Conservation (phyloP, 2,888 invertebrate genomes). For the Drosophila neutralis region DNA sequence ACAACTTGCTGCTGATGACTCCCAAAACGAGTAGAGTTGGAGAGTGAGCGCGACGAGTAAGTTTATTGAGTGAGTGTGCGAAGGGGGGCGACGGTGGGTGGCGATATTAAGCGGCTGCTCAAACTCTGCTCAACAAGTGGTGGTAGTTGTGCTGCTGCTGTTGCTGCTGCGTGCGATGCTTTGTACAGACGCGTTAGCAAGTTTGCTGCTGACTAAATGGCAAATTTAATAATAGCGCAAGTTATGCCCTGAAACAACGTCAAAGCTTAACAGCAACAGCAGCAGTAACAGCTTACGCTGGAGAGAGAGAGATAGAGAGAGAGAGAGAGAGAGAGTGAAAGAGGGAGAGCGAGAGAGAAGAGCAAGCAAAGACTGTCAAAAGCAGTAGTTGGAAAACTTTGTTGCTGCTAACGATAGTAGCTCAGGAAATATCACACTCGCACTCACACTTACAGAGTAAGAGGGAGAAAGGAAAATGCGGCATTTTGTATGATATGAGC, state of each 20-base stretch:
- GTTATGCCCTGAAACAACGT: constrained; percentile 43
- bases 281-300: constrained; percentile 15
- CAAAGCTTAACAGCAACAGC: constrained; percentile 35
- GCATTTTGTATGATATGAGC: constrained; percentile 55
- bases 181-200: constrained; percentile 79
- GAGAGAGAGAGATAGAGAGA: not conserved
- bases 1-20: constrained; percentile 33
- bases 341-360: constrained; percentile 10
- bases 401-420: constrained; percentile 49
- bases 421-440: constrained; percentile 52
- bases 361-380: constrained; percentile 48
- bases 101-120: constrained; percentile 22
- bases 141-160: not conserved
- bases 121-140: constrained; percentile 7
- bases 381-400: constrained; percentile 27
- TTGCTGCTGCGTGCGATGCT: constrained; percentile 40
- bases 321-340: constrained; percentile 2
- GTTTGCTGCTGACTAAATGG: constrained; percentile 81
- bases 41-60: constrained; percentile 9
- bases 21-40: constrained; percentile 10
- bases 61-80: constrained; percentile 23
- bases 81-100: constrained; percentile 8
- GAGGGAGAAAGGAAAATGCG: constrained; percentile 8
- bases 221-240: constrained; percentile 57
- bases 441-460: constrained; percentile 2